These are phyloP conservation scores for Oreochromis aureus DNA, from an alignment of 2,113 vertebrate genomes.

Conservation along the genomic window DNA sequence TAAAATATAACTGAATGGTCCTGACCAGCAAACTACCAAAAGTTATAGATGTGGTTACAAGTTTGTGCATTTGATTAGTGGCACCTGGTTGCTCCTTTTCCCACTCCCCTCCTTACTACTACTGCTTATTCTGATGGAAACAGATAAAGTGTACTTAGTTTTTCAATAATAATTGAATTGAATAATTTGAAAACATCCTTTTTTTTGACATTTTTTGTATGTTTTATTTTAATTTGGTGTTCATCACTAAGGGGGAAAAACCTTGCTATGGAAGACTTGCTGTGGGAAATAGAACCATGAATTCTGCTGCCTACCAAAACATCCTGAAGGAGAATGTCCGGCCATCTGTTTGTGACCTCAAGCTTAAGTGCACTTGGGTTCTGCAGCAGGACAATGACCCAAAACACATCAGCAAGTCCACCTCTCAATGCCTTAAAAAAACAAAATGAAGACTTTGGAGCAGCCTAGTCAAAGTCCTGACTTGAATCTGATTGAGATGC, in stretches of 20 bases:
- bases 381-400: background rate
- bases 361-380: background rate
- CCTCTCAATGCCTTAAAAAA: background rate
- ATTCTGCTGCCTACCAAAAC: background rate
- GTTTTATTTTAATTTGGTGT: background rate
- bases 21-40: background rate
- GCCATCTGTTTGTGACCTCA: background rate
- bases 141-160: background rate
- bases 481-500: background rate
- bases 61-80: background rate
- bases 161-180: background rate
- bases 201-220: background rate
- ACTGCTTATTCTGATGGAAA: background rate
- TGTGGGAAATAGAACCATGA: background rate
- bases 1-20: background rate
- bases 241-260: background rate
- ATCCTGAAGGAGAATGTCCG: background rate
- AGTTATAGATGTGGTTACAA: background rate
- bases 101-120: background rate
- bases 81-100: background rate
- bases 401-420: background rate
- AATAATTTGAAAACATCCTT: background rate
- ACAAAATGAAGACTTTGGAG: background rate
- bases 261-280: background rate
- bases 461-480: background rate